phyloP scores from a whole-genome alignment of 2,797 vertebrate genomes.

The Vipera latastei region DNA sequence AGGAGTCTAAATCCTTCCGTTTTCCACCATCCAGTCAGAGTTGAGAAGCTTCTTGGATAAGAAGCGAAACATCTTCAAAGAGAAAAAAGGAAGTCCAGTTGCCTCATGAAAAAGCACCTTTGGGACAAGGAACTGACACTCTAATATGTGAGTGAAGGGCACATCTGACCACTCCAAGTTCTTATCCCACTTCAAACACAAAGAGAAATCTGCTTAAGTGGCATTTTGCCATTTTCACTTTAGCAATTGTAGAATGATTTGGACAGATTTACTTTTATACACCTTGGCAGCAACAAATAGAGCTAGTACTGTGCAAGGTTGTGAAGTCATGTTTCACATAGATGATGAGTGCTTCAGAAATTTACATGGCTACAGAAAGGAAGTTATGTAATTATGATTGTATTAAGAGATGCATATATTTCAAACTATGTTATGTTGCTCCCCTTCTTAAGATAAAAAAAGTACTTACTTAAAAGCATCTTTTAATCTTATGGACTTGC shows the following conservation, averaged over 20 bases:
- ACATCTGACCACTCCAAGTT: neutral
- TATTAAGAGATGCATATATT: conserved; percentile 17
- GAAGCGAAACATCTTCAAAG: too few species aligned
- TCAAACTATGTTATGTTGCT: conserved; percentile 3
- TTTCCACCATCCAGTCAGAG: too few species aligned
- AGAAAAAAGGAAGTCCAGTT: too few species aligned
- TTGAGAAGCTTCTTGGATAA: too few species aligned
- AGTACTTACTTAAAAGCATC: neutral
- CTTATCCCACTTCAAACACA: neutral
- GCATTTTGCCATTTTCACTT: neutral
- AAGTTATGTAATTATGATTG: conserved; percentile 3
- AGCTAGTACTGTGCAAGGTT: neutral
- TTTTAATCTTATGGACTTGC: neutral
- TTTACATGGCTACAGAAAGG: neutral
- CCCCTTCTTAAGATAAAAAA: neutral
- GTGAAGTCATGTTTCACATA: conserved; percentile 2
- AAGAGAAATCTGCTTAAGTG: neutral
- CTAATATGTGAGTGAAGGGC: neutral
- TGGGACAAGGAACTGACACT: neutral
- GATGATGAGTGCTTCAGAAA: conserved; percentile 6
- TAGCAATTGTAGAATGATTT: neutral
- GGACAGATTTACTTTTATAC: neutral
- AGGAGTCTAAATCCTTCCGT: too few species aligned
- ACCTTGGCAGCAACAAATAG: neutral
- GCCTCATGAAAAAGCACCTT: too few species aligned